phyloP scores from a whole-genome alignment of 1,140 invertebrate genomes.

The Lordiphosa clarofinis region DNA sequence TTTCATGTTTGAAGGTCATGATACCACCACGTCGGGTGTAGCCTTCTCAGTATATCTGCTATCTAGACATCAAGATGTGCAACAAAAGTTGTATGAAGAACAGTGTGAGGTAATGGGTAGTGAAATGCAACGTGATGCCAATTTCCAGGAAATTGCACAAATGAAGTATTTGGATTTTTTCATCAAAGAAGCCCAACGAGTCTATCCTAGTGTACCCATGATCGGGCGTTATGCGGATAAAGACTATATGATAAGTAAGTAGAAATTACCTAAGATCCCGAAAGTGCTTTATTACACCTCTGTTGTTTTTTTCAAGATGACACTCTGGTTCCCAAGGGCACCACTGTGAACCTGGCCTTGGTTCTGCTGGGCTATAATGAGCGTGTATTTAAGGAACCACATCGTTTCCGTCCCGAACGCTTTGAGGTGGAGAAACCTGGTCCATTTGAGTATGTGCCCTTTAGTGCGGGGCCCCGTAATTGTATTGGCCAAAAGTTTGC shows the following conservation, averaged over 20 bases:
- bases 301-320: constrained; percentile 38
- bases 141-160: constrained; percentile 82
- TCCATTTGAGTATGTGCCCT: constrained; percentile 83
- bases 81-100: constrained; percentile 81
- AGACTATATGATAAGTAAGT: constrained; percentile 63
- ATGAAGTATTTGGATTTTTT: constrained; percentile 85
- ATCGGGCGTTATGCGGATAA: constrained; percentile 81
- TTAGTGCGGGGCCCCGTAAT: constrained; percentile 79
- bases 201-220: constrained; percentile 86
- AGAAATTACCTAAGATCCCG: too few species aligned
- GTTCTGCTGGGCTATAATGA: constrained; percentile 63
- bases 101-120: constrained; percentile 80
- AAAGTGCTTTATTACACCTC: too few species aligned
- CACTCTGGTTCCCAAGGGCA: constrained; percentile 48
- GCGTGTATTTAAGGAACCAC: constrained; percentile 85
- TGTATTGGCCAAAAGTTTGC: constrained; percentile 81
- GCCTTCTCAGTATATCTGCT: constrained; percentile 71
- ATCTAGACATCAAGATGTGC: constrained; percentile 69
- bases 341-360: constrained; percentile 45
- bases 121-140: constrained; percentile 79
- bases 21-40: constrained; percentile 79
- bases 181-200: constrained; percentile 83
- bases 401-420: constrained; percentile 88
- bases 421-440: constrained; percentile 82
- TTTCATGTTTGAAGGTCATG: constrained; percentile 85